phyloP scores from a whole-genome alignment of 2,888 invertebrate genomes.

The Theristus sp. region DNA sequence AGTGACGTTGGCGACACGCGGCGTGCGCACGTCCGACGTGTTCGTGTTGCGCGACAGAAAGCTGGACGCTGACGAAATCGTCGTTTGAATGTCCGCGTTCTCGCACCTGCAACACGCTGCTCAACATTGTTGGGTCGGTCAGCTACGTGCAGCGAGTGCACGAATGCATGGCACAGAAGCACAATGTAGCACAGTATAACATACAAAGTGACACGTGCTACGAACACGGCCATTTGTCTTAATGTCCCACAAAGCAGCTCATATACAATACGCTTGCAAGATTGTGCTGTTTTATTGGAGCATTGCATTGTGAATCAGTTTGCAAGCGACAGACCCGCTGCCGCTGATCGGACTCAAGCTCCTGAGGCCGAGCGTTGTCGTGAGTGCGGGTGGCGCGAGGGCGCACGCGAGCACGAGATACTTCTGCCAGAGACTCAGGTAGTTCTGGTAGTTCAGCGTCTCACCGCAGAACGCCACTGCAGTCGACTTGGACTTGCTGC shows the following conservation, averaged over 20 bases:
- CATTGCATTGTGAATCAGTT: too few relatives aligned
- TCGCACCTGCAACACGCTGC: not conserved
- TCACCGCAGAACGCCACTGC: constrained; percentile 17
- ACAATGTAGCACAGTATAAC: too few relatives aligned
- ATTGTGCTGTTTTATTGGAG: too few relatives aligned
- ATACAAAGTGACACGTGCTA: too few relatives aligned
- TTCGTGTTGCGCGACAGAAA: not conserved
- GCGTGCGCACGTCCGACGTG: constrained; percentile 20
- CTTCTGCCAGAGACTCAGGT: constrained; percentile 92
- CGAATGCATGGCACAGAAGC: too few relatives aligned
- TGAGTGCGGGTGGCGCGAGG: constrained; percentile 56
- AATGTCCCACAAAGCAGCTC: too few relatives aligned
- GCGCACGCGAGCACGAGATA: constrained; percentile 89
- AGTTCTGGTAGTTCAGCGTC: constrained; percentile 47
- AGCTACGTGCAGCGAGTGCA: too few relatives aligned
- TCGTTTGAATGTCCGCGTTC: not conserved
- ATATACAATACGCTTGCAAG: too few relatives aligned
- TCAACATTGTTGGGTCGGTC: too few relatives aligned
- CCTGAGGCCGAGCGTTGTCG: not conserved
- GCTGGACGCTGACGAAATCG: not conserved
- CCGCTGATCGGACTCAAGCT: not conserved
- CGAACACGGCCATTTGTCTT: too few relatives aligned
- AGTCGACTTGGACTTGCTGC: constrained; percentile 33
- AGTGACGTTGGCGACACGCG: constrained; percentile 45
- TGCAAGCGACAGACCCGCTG: too few relatives aligned